These are phyloP conservation scores for Clivina fossor DNA, from an alignment of 2,888 invertebrate genomes.

Conservation along the genomic window DNA sequence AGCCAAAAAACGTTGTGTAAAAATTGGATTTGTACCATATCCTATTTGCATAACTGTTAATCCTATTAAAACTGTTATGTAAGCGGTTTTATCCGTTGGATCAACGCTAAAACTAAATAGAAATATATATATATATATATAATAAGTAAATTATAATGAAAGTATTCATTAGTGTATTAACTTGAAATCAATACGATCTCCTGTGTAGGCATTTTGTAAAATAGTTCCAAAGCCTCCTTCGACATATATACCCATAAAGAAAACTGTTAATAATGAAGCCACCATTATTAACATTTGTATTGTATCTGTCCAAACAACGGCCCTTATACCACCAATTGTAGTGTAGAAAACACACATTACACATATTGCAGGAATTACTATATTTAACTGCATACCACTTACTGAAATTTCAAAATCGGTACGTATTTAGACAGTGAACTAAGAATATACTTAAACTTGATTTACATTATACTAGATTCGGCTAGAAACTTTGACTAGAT, in stretches of 20 bases:
- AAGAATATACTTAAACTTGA: too few species aligned
- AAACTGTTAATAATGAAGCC: slow-evolving; percentile 46
- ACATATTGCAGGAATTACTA: slow-evolving; percentile 65
- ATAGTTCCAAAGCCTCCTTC: slow-evolving; percentile 48
- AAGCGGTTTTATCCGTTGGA: slow-evolving; percentile 60
- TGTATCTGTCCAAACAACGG: slow-evolving; percentile 52
- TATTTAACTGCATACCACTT: slow-evolving; percentile 64
- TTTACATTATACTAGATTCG: too few species aligned
- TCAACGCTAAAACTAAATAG: slow-evolving; percentile 59
- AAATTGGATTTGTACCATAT: slow-evolving; percentile 60
- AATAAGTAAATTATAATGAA: neutral
- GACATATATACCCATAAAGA: slow-evolving; percentile 47
- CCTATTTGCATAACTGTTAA: slow-evolving; percentile 56
- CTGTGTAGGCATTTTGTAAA: slow-evolving; percentile 46
- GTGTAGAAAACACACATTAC: slow-evolving; percentile 71
- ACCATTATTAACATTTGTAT: slow-evolving; percentile 50
- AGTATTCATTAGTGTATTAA: slow-evolving; percentile 36
- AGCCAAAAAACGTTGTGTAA: slow-evolving; percentile 62
- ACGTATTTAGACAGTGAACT: too few species aligned
- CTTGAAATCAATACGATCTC: slow-evolving; percentile 49
- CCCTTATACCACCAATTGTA: slow-evolving; percentile 57
- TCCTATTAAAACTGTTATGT: slow-evolving; percentile 61
- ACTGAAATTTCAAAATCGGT: slow-evolving; percentile 52
- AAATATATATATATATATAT: neutral
- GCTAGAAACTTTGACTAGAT: too few species aligned